Evolutionary conservation across 2,888 invertebrate genomes (phyloP).

Genomic region (Miltochrista miniata): DNA sequence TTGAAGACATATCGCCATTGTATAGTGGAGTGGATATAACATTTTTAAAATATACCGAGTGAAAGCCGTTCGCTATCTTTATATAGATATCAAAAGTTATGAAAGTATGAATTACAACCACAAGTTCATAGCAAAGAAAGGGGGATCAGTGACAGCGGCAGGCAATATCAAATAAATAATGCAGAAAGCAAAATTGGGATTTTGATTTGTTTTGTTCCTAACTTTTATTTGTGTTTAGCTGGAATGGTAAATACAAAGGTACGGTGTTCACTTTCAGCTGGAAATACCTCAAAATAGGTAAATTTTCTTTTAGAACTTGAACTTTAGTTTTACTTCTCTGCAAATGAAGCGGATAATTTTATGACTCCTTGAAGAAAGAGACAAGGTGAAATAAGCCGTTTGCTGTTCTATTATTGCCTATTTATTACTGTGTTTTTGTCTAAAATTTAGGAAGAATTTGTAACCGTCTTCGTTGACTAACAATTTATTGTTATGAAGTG

Average conservation of each 20-base stretch:
- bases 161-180: slow-evolving; percentile 82
- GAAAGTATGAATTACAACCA: slow-evolving; percentile 65
- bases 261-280: slow-evolving; percentile 31
- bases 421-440: too few species aligned
- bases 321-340: slow-evolving; percentile 40
- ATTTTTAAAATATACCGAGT: too few species aligned
- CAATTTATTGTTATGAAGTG: too few species aligned
- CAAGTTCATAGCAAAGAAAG: slow-evolving; percentile 72
- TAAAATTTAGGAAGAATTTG: too few species aligned
- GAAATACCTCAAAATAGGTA: slow-evolving; percentile 37
- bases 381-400: slow-evolving; percentile 11
- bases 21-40: too few species aligned
- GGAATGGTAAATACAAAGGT: slow-evolving; percentile 61
- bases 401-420: too few species aligned
- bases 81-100: slow-evolving; percentile 64
- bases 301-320: slow-evolving; percentile 37
- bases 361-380: slow-evolving; percentile 19
- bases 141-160: slow-evolving; percentile 71
- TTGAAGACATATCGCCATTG: too few species aligned
- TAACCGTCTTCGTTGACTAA: too few species aligned
- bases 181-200: slow-evolving; percentile 78
- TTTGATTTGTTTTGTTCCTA: slow-evolving; percentile 82
- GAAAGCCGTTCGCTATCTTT: slow-evolving; percentile 18
- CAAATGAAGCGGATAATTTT: slow-evolving; percentile 59
- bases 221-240: slow-evolving; percentile 75